Conservation (phyloP, 2,113 vertebrate genomes). For the Ceyx melanurus region DNA sequence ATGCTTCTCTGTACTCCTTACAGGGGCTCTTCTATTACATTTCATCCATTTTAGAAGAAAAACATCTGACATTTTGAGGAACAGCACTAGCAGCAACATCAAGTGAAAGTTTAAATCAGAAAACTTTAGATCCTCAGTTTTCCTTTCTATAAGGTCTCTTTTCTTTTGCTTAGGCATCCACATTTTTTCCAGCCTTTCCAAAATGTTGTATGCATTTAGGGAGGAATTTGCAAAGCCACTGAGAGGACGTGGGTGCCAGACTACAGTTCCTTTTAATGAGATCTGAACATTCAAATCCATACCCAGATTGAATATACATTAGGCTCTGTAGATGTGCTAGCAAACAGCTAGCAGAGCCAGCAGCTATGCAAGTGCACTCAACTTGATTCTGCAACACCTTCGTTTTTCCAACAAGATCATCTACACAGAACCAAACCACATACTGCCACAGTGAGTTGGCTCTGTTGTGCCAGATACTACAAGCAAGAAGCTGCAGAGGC, state of each 20-base stretch:
- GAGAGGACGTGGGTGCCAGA: not conserved
- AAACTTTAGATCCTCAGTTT: not conserved
- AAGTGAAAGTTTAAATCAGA: not conserved
- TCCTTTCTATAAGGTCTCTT: not conserved
- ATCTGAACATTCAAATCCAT: not conserved
- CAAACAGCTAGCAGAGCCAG: not conserved
- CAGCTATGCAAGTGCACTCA: not conserved
- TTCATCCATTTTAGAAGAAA: not conserved
- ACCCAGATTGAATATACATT: not conserved
- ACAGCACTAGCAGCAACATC: not conserved
- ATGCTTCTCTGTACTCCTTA: not conserved
- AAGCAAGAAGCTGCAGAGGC: not conserved
- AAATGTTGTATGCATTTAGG: not conserved
- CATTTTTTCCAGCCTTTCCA: not conserved
- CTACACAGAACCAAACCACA: not conserved
- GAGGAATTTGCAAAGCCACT: slow-evolving; percentile 38
- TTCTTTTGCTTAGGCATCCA: not conserved
- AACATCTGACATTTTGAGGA: not conserved
- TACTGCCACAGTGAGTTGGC: not conserved
- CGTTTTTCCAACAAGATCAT: not conserved
- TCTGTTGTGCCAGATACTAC: not conserved
- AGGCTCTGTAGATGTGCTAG: not conserved
- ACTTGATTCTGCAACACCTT: not conserved
- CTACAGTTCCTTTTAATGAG: not conserved
- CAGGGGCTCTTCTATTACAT: not conserved